A percentile compares a stretch with the other conserved stretches of the same genome.
Evolutionary conservation across 2,797 vertebrate genomes (phyloP).

Genomic region (Hippopotamyrus pictus): DNA sequence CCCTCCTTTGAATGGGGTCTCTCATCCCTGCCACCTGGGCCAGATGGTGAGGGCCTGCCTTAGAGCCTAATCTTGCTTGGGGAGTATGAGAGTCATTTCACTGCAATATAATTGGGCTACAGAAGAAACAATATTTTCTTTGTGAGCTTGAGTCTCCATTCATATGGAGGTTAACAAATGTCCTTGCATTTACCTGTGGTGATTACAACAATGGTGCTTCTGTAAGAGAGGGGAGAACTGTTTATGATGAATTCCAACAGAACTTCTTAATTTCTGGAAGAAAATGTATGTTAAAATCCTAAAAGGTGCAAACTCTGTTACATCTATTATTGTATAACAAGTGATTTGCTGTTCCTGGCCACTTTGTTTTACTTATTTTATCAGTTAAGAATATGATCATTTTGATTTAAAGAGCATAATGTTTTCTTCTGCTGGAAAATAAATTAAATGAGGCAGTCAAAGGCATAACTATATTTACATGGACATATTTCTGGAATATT

Average conservation of each 20-base stretch:
- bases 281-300: neutral
- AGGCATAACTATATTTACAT: neutral
- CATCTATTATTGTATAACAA: neutral
- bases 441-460: neutral
- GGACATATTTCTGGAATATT: neutral
- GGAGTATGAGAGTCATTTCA: slow-evolving; percentile 10
- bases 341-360: neutral
- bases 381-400: neutral
- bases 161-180: slow-evolving; percentile 61
- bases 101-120: slow-evolving; percentile 46
- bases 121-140: slow-evolving; percentile 60
- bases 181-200: slow-evolving; percentile 50
- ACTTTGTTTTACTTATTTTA: neutral
- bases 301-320: neutral
- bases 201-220: slow-evolving; percentile 57
- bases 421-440: neutral
- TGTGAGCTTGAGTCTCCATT: slow-evolving; percentile 56
- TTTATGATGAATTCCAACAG: neutral
- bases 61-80: slow-evolving; percentile 38
- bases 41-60: slow-evolving; percentile 51
- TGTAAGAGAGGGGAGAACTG: slow-evolving; percentile 39
- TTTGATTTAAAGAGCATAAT: neutral
- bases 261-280: neutral
- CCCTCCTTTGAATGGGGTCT: neutral
- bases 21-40: slow-evolving; percentile 27